Conservation (phyloP, 2,797 vertebrate species). For the Phoebastria nigripes region DNA sequence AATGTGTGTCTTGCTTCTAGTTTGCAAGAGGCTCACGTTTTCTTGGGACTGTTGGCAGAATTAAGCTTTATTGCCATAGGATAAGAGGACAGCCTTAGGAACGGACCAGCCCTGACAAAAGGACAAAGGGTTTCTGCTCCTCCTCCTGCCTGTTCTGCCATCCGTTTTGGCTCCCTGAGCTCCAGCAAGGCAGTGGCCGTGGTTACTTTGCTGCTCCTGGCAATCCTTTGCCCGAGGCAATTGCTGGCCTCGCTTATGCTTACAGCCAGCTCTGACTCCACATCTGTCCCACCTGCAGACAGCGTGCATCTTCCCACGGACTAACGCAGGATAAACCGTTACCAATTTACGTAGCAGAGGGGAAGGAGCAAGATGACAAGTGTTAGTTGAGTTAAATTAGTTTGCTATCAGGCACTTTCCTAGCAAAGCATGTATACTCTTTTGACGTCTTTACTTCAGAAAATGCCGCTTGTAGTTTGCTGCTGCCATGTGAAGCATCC, state of each 20-base stretch:
- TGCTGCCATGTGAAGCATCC: neutral
- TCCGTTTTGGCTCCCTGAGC: neutral
- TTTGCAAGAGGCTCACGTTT: neutral
- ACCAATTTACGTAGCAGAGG: neutral
- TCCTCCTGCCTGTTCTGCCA: neutral
- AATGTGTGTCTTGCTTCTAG: neutral
- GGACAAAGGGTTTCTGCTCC: neutral
- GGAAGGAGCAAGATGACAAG: neutral
- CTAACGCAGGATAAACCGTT: neutral
- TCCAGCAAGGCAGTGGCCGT: neutral
- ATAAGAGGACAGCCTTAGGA: neutral
- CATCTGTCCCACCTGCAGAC: neutral
- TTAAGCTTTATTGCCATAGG: neutral
- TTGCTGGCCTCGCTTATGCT: neutral
- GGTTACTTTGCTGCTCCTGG: neutral
- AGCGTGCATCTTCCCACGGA: neutral
- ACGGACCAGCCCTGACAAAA: neutral
- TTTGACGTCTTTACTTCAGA: neutral
- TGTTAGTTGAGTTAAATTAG: neutral
- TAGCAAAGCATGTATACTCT: neutral
- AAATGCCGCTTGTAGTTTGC: neutral
- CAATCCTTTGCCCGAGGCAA: neutral
- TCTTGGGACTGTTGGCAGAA: neutral
- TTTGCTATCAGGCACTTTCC: neutral
- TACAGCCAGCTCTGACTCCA: neutral